These are phyloP conservation scores for Ormyrus rosae DNA, from an alignment of 2,888 invertebrate species.

Conservation along the genomic window DNA sequence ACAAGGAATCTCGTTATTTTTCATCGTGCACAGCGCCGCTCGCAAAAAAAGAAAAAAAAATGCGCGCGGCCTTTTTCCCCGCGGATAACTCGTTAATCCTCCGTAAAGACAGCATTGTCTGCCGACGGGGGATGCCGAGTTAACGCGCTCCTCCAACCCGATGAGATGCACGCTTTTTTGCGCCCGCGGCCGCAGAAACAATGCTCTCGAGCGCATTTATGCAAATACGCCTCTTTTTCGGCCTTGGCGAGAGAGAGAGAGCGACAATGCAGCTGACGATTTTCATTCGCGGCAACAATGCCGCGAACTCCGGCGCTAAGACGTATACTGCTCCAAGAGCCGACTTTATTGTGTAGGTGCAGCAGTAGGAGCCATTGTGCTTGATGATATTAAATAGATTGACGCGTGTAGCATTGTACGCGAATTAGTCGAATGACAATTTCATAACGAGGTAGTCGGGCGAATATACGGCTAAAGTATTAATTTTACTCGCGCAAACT, in stretches of 20 bases:
- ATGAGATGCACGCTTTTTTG: background rate
- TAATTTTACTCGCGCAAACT: too few relatives aligned
- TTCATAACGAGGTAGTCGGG: too few relatives aligned
- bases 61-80: background rate
- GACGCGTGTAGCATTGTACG: too few relatives aligned
- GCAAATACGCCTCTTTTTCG: background rate
- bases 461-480: too few relatives aligned
- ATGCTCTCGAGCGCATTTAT: background rate
- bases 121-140: background rate
- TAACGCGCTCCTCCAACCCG: background rate
- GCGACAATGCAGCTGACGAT: background rate
- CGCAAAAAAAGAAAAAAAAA: too few relatives aligned
- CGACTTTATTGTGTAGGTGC: too few relatives aligned
- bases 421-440: too few relatives aligned
- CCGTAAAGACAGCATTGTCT: conserved; percentile 28
- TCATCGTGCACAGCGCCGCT: background rate
- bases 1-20: conserved; percentile 41
- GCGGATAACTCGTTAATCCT: conserved; percentile 24
- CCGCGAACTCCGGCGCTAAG: too few relatives aligned
- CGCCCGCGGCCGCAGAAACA: background rate
- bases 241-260: background rate
- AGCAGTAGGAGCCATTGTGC: too few relatives aligned
- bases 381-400: too few relatives aligned
- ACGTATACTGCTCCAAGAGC: too few relatives aligned
- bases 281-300: background rate